Percentiles rank a stretch among this genome's conserved stretches.
Evolutionary conservation across 2,888 invertebrate species (phyloP).

Genomic region (Thelaira solivaga): DNA sequence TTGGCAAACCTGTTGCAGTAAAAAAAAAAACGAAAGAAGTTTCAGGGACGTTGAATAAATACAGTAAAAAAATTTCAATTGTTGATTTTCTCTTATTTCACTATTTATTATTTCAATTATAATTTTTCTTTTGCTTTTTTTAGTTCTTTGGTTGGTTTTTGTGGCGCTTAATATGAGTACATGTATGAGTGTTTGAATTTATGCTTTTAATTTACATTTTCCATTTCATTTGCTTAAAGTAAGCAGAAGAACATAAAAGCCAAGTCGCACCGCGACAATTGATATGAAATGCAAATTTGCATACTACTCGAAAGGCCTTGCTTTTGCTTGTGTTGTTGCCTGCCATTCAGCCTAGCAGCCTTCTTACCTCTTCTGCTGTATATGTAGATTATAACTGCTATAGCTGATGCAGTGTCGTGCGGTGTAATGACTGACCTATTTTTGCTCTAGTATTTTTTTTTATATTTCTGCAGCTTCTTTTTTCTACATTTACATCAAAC

Average conservation of each 20-base stretch:
- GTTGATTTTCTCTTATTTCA: neutral
- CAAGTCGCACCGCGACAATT: conserved; percentile 43
- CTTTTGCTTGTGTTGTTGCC: too few species aligned
- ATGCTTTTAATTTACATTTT: conserved; percentile 59
- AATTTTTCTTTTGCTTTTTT: conserved; percentile 20
- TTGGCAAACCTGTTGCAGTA: conserved; percentile 24
- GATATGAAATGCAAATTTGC: conserved; percentile 6
- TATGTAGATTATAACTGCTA: neutral
- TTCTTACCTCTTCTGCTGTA: conserved; percentile 6
- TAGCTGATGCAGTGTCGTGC: conserved; percentile 27
- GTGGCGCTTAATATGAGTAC: neutral
- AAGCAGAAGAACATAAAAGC: neutral
- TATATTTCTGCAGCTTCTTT: conserved; percentile 14
- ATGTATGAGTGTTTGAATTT: conserved; percentile 51
- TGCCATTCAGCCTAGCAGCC: neutral
- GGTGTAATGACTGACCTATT: conserved; percentile 55
- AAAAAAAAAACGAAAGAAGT: neutral
- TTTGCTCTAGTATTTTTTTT: neutral
- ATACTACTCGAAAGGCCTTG: neutral
- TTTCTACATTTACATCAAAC: conserved; percentile 31
- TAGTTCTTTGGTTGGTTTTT: neutral
- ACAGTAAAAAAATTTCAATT: conserved; percentile 28
- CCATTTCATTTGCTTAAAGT: conserved; percentile 55
- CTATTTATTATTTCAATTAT: conserved; percentile 27
- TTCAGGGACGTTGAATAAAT: neutral